Evolutionary conservation across 2,888 invertebrate genomes (phyloP).

Genomic region (Drosophila percnosoma): DNA sequence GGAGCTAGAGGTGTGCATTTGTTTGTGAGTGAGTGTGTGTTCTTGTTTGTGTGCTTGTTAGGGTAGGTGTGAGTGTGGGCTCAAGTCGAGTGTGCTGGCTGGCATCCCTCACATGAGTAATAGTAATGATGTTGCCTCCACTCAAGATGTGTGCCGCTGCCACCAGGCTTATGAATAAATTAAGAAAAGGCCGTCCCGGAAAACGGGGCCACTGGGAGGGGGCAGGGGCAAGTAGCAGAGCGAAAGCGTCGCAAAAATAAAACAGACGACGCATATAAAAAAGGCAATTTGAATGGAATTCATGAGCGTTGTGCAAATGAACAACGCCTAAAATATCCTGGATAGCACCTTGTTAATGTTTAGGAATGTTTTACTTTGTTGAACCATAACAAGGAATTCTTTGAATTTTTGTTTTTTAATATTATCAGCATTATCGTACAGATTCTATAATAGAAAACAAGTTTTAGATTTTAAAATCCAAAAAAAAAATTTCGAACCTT

Average conservation of each 20-base stretch:
- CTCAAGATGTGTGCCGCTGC: constrained; percentile 61
- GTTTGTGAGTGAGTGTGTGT: not conserved
- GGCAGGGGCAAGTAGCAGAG: constrained; percentile 3
- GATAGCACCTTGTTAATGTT: constrained; percentile 3
- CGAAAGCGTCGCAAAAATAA: constrained; percentile 61
- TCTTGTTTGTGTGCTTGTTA: constrained; percentile 10
- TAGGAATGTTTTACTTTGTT: not conserved
- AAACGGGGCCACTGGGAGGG: constrained; percentile 29
- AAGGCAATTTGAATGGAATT: constrained; percentile 74
- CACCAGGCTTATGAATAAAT: constrained; percentile 81
- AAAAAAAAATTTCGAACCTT: not conserved
- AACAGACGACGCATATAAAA: constrained; percentile 64
- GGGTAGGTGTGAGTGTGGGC: constrained; percentile 21
- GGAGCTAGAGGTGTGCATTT: constrained; percentile 5
- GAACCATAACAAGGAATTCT: not conserved
- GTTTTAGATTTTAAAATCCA: not conserved
- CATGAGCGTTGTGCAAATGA: constrained; percentile 33
- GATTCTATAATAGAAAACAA: not conserved
- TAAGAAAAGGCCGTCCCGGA: constrained; percentile 58
- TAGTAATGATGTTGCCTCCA: constrained; percentile 77
- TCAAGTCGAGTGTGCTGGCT: constrained; percentile 49
- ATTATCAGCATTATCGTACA: not conserved
- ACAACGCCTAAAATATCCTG: constrained; percentile 44
- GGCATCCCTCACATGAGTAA: constrained; percentile 68
- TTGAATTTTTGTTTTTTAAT: not conserved